phyloP scores from a whole-genome alignment of 23 tunicate genomes.

The Styela plicata region DNA sequence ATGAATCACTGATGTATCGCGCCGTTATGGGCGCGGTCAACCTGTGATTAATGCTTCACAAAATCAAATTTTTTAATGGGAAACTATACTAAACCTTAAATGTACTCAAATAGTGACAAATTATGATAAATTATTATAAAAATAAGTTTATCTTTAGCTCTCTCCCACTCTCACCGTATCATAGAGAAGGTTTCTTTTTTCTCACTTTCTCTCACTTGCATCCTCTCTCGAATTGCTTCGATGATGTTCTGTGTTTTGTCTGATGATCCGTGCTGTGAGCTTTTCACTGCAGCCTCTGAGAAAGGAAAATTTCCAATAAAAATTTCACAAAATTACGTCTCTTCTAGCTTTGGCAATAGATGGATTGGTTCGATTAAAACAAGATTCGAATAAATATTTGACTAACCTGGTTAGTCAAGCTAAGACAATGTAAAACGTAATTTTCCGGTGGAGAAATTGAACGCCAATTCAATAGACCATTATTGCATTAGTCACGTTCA shows the following conservation, averaged over 20 bases:
- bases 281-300: slow-evolving; percentile 68
- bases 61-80: no score
- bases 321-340: neutral
- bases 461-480: neutral
- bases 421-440: neutral
- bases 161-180: slow-evolving; percentile 11
- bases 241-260: slow-evolving; percentile 70
- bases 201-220: slow-evolving; percentile 45
- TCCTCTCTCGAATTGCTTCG: slow-evolving; percentile 52
- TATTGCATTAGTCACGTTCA: neutral
- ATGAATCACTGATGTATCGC: no score
- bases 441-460: neutral
- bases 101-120: no score
- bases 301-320: neutral
- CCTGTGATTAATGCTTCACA: no score
- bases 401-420: neutral
- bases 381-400: neutral
- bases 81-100: no score
- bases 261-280: slow-evolving; percentile 58
- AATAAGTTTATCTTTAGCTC: no score
- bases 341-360: neutral
- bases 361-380: neutral
- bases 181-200: slow-evolving; percentile 30
- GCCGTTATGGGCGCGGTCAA: no score
- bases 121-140: no score